Base-by-base conservation (phyloP, 30 jellyfish, hydroid and myxozoan species). In the Hydractinia echinata region DNA sequence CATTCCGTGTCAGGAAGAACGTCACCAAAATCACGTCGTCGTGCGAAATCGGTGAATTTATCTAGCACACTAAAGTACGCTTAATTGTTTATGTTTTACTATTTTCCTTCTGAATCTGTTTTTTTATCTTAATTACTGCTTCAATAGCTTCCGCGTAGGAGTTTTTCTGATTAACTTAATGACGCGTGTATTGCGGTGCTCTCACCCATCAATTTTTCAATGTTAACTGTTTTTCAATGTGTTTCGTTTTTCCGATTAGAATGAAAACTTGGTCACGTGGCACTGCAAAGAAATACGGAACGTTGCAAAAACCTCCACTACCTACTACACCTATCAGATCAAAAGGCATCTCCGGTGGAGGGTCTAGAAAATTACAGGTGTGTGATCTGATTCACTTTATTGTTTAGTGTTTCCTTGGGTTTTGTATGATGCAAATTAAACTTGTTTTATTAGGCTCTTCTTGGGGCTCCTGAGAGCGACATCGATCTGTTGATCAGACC, bases 391-490 rank as follows among this genome's bases (percentile, higher is more conserved):
- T 19, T 30, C 44, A 66, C 2, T 13, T 60, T 60, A 60, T 6
- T 66, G 8, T 66, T 66, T 19, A 66, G 48, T 30, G 44, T 30
- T 30, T 30, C 44, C 2, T 30, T 30, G 44, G 44, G 44, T 30
- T 30, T 30, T 30, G 44, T 30, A 30, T 30, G 2, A 30, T 30
- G 44, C 44, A 30, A 30, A 30, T 30, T 30, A 30, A 30, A 30
- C 44, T 66, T 66, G 48, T 52, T 67, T 30, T 88, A 71, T 44
- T 80, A 91, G 97, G 93, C 82, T 66, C 76, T 93, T 9, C 95
- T 93, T 56, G 99, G 99, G 18, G 99, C 99, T 9, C 96, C 99
- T 54, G 82, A 94, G 66, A 84, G 69, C 54, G 99, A 93, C 55
- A 88, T 93, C 62, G 96, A 93, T 79, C 85, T 93, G n/a, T 79